Percentiles rank a stretch among this genome's conserved stretches.
These are phyloP conservation scores for Lathamus discolor DNA, from an alignment of 2,113 vertebrate genomes.

Conservation along the genomic window DNA sequence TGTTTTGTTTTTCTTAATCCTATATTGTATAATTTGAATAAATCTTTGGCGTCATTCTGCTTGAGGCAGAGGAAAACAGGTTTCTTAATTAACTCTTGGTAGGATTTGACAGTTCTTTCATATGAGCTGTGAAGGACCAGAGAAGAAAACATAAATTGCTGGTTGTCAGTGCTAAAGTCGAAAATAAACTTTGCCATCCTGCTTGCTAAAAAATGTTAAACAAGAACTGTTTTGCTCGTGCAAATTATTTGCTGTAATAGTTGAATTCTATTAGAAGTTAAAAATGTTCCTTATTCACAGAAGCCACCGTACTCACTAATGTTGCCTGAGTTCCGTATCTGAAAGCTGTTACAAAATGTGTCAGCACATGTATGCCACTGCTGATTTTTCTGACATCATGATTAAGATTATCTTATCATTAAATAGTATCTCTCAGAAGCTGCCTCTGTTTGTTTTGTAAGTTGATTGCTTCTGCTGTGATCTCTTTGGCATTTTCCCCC, in stretches of 20 bases:
- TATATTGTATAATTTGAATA: neutral
- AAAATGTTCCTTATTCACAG: neutral
- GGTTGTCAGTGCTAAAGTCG: neutral
- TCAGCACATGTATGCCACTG: neutral
- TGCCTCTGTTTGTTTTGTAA: neutral
- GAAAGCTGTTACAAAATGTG: neutral
- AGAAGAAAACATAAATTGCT: neutral
- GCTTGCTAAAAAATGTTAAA: neutral
- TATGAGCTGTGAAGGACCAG: neutral
- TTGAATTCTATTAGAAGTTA: neutral
- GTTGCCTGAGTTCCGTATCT: neutral
- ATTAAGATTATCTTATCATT: neutral
- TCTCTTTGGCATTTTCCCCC: neutral
- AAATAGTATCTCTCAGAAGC: neutral
- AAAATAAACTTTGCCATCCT: neutral
- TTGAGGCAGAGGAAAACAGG: neutral
- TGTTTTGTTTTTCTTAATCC: neutral
- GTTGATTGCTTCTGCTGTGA: neutral
- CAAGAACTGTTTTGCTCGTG: neutral
- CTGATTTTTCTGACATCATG: neutral
- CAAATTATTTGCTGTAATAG: neutral
- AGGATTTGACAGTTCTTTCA: neutral
- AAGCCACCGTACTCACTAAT: neutral
- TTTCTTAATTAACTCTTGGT: slow-evolving; percentile 22
- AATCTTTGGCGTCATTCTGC: neutral